A percentile compares a stretch with the other conserved stretches of the same genome.
These are phyloP conservation scores for Drosophila tsacasi DNA, from an alignment of 1,140 invertebrate genomes.

Conservation along the genomic window DNA sequence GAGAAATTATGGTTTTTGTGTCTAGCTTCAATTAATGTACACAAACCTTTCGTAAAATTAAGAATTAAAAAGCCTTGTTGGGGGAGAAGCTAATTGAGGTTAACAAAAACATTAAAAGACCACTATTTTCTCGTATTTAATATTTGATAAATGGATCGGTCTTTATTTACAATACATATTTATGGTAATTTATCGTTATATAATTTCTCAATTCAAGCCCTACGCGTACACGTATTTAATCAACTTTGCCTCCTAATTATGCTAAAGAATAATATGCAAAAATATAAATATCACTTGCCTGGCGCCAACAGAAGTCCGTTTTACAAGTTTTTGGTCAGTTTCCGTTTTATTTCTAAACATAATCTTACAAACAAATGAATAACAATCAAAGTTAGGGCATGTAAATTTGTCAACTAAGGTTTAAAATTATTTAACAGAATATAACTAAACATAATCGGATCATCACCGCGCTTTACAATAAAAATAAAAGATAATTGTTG, in stretches of 20 bases:
- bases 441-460: slow-evolving; percentile 56
- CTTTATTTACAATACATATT: slow-evolving; percentile 46
- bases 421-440: slow-evolving; percentile 81
- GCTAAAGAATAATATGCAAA: slow-evolving; percentile 17
- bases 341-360: slow-evolving; percentile 62
- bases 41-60: background rate
- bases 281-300: slow-evolving; percentile 65
- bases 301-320: slow-evolving; percentile 11
- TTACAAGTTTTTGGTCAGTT: slow-evolving; percentile 49
- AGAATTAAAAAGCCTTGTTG: background rate
- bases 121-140: slow-evolving; percentile 3
- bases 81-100: slow-evolving; percentile 4
- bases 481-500: slow-evolving; percentile 24
- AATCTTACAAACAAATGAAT: slow-evolving; percentile 66
- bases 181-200: slow-evolving; percentile 13
- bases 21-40: background rate
- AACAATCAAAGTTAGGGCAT: slow-evolving; percentile 54
- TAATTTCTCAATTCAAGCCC: slow-evolving; percentile 49
- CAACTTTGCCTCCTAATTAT: slow-evolving; percentile 10
- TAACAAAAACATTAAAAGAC: background rate
- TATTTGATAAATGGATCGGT: slow-evolving; percentile 39
- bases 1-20: too few relatives aligned
- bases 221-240: slow-evolving; percentile 35
- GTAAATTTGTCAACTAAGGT: slow-evolving; percentile 62
- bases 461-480: slow-evolving; percentile 33